Conservation (phyloP, 2,797 vertebrate species). For the Peromyscus aztecus region DNA sequence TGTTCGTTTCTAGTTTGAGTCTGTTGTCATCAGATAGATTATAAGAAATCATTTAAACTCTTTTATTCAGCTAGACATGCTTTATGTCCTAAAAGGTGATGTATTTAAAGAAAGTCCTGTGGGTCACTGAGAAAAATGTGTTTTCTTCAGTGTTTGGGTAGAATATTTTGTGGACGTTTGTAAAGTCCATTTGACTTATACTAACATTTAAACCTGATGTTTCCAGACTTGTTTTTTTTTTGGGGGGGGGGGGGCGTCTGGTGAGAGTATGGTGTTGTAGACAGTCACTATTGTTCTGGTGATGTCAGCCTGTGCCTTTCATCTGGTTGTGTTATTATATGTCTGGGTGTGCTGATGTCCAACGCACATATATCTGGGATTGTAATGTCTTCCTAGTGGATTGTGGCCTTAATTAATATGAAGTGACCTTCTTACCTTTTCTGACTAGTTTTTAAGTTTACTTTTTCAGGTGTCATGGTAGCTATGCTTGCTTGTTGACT, state of each 20-base stretch:
- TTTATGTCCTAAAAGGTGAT: not conserved
- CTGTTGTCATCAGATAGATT: no score
- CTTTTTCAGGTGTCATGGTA: not conserved
- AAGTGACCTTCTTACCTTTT: not conserved
- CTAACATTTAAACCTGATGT: not conserved
- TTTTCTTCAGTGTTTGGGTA: not conserved
- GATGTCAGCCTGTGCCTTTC: not conserved
- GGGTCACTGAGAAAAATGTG: not conserved
- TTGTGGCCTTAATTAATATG: not conserved
- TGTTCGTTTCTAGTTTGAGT: not conserved
- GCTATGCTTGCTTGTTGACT: not conserved
- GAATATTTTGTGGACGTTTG: not conserved
- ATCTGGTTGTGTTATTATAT: no score
- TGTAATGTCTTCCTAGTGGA: no score
- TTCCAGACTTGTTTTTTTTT: not conserved
- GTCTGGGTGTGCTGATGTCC: no score
- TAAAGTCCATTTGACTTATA: not conserved
- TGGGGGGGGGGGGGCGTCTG: not conserved
- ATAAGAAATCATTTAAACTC: not conserved
- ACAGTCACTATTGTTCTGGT: not conserved
- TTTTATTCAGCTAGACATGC: not conserved
- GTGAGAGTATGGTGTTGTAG: not conserved
- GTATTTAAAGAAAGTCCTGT: not conserved
- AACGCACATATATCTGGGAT: not conserved
- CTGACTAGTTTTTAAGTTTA: not conserved